A percentile compares a stretch with the other conserved stretches of the same genome.
Evolutionary conservation across 2,113 vertebrate genomes (phyloP).

Genomic region (Polypterus senegalus): DNA sequence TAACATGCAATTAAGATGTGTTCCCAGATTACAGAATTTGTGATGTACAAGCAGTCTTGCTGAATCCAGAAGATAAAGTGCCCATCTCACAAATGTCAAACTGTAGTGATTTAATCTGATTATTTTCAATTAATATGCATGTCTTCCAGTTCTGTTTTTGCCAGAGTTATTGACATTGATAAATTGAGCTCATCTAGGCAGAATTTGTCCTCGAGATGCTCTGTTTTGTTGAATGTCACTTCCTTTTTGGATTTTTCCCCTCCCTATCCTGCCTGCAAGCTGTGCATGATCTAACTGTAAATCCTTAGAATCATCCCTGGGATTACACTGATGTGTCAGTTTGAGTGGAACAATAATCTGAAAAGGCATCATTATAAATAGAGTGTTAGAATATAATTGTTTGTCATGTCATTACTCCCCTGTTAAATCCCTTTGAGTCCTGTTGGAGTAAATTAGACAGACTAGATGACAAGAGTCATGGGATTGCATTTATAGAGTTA

Average conservation of each 20-base stretch:
- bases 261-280: slow-evolving; percentile 48
- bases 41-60: slow-evolving; percentile 63
- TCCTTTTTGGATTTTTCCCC: slow-evolving; percentile 40
- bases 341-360: slow-evolving; percentile 60
- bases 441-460: slow-evolving; percentile 75
- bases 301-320: slow-evolving; percentile 53
- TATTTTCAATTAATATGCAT: slow-evolving; percentile 99
- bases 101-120: slow-evolving; percentile 91
- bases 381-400: slow-evolving; percentile 79
- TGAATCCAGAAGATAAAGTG: slow-evolving; percentile 92
- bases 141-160: slow-evolving; percentile 70
- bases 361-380: slow-evolving; percentile 76
- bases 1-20: slow-evolving; percentile 98
- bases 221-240: slow-evolving; percentile 81
- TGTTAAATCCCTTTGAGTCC: slow-evolving; percentile 62
- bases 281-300: slow-evolving; percentile 49
- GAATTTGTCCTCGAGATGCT: slow-evolving; percentile 73
- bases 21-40: slow-evolving; percentile 84
- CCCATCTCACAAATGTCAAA: slow-evolving; percentile 90
- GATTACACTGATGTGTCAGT: slow-evolving; percentile 60
- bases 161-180: slow-evolving; percentile 86
- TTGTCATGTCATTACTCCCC: slow-evolving; percentile 73
- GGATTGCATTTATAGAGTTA: slow-evolving; percentile 71
- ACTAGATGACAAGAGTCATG: slow-evolving; percentile 76
- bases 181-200: slow-evolving; percentile 82